Base-by-base conservation (phyloP, 2,797 vertebrate genomes). In the Catharus ustulatus region DNA sequence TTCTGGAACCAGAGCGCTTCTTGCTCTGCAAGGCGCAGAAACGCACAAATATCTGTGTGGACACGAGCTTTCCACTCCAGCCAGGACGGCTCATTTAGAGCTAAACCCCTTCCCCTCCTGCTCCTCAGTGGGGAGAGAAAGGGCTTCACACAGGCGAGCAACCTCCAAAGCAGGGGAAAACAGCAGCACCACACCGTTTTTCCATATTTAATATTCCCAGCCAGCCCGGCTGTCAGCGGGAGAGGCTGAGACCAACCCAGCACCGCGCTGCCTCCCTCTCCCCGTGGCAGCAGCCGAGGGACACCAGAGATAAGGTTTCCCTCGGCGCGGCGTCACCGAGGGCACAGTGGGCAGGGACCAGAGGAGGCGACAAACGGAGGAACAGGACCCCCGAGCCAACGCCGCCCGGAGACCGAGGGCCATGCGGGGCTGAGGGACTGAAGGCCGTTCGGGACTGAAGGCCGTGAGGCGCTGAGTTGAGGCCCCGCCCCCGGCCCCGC, bases 351-450 rank as follows among this genome's bases (percentile, higher is more conserved):
- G 18, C 58, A 17, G 17, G 0, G 24, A 9, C 30, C 6, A 0
- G 5, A 4, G 10, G 2, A 0, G 6, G 1, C 0, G 6, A 3
- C 7, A 17, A 8, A 4, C 4, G 5, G 4, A 51, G 3, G 3
- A 2, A 4, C 26, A 1, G 2, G 0, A 9, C 1, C 8, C 12
- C 2, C 7, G 0, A 3, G 1, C 3, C 3, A 6, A 19, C 1
- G 0, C 12, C 3, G 1, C 36, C 15, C 3, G 0, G 0, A 8
- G 8, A 6, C 2, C 3, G 14, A n/a, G n/a, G n/a, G n/a, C n/a
- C n/a, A n/a, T n/a, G n/a, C n/a, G n/a, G n/a, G n/a, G n/a, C 1
- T 5, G 9, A 8, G 2, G 5, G 11, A 4, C 7, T 7, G 24
- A 30, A 15, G 26, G 3, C 18, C 18, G 9, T 45, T 43, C 9